Base-by-base conservation (phyloP, 2,113 vertebrate species). In the Ciconia boyciana region DNA sequence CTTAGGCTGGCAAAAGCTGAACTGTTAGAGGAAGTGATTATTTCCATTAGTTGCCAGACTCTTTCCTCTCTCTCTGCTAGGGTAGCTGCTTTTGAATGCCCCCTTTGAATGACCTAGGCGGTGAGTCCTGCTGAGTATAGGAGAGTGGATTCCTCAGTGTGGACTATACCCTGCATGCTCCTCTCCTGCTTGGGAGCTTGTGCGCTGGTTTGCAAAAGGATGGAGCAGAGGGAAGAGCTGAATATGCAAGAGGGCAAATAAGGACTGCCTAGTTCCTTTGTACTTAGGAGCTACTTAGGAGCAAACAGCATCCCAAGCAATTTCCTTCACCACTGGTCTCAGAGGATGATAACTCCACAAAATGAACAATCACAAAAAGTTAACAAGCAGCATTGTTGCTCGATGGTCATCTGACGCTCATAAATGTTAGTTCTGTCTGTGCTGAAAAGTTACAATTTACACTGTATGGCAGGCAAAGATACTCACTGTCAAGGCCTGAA, bases 331-430 rank as follows among this genome's bases (percentile, higher is more conserved):
- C 22, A 6, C 43, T 65, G 36, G 26, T 82, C 16, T 58, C 36
- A 41, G 32, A 70, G 46, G 28, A 41, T n/a, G n/a, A 9, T 64
- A 70, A 57, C 16, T 81, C 14, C 22, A 32, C 3, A 2, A 51
- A 89, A 78, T 13, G 11, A 89, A 25, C 52, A 78, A 11, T 48
- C 26, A 15, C 28, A 57, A 39, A 17, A 91, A 25, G 13, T 36
- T 66, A 68, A 70, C 11, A 55, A n/a, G 77, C 24, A 79, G 22
- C 20, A 7, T 8, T 60, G 26, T 43, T 3, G 0, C 25, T 64
- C 17, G 39, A 34, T 44, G 62, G 28, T 64, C n/a, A 60, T 15
- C 14, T 58, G 46, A 41, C 0, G 0, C 26, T 89, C 32, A 29
- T 13, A 75, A 75, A 54, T 5, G 13, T 54, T 91, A 69, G 21